Evolutionary conservation across 2,113 vertebrate species (phyloP).

Genomic region (Kobus ellipsiprymnus): DNA sequence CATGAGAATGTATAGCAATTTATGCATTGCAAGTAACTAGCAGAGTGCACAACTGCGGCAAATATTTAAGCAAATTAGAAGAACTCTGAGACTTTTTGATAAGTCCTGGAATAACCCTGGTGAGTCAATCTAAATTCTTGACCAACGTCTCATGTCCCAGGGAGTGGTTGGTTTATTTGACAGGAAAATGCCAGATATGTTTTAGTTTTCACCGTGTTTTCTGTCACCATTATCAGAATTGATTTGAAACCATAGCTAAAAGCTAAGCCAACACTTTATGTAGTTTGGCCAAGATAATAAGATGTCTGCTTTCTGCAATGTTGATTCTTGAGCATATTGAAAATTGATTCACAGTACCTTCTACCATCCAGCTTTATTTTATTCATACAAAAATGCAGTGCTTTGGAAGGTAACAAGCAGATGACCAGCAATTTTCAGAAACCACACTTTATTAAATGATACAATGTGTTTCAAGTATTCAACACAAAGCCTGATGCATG

Average conservation of each 20-base stretch:
- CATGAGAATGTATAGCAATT: not conserved
- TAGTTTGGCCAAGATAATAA: constrained; percentile 60
- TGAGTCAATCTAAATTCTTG: constrained; percentile 43
- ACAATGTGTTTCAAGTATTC: not conserved
- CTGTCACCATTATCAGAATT: constrained; percentile 52
- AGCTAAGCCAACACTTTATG: constrained; percentile 45
- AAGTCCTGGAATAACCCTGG: not conserved
- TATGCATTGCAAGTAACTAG: not conserved
- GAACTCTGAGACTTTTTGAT: not conserved
- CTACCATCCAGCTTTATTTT: constrained; percentile 45
- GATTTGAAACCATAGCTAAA: constrained; percentile 48
- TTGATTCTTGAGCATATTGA: constrained; percentile 58
- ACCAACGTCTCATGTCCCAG: constrained; percentile 2
- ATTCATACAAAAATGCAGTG: constrained; percentile 39
- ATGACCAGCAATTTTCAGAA: constrained; percentile 48
- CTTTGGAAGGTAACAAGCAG: constrained; percentile 32
- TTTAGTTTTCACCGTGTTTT: constrained; percentile 39
- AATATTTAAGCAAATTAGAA: constrained; percentile 32
- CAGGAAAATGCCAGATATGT: constrained; percentile 37
- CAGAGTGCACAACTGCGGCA: not conserved
- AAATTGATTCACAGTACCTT: constrained; percentile 56
- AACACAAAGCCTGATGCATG: not conserved
- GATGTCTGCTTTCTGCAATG: constrained; percentile 55
- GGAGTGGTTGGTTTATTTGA: constrained; percentile 24
- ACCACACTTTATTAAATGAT: constrained; percentile 49